Conservation (phyloP, 2,888 invertebrate species). For the Malthinus seriepunctatus region DNA sequence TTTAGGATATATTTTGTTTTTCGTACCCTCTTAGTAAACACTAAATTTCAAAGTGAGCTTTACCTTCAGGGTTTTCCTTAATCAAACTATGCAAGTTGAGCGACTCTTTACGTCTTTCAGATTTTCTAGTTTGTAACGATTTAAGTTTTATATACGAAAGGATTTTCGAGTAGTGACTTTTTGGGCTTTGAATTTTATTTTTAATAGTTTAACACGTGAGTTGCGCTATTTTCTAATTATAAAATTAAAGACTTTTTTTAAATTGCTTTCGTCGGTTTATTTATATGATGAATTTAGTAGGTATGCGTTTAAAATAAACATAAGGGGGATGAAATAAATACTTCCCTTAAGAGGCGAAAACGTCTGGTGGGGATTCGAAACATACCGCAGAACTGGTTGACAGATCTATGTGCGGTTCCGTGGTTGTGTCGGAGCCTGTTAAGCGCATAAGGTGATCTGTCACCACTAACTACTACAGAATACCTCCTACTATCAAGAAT, state of each 20-base stretch:
- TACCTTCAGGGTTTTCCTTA: slow-evolving; percentile 3
- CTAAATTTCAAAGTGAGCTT: slow-evolving; percentile 14
- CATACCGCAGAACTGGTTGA: slow-evolving; percentile 39
- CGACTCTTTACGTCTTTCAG: not conserved
- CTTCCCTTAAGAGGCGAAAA: slow-evolving; percentile 34
- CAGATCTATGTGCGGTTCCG: slow-evolving; percentile 47
- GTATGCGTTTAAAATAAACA: slow-evolving; percentile 44
- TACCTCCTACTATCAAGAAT: slow-evolving; percentile 44
- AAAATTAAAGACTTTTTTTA: slow-evolving; percentile 9
- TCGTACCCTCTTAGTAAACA: slow-evolving; percentile 10
- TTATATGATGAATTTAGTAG: slow-evolving; percentile 37
- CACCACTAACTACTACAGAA: slow-evolving; percentile 47
- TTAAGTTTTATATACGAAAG: slow-evolving; percentile 19
- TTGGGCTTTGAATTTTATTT: slow-evolving; percentile 4
- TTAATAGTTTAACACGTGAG: not conserved
- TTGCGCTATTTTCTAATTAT: too few species aligned
- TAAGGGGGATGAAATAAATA: slow-evolving; percentile 41
- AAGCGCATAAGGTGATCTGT: slow-evolving; percentile 48
- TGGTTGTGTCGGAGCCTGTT: slow-evolving; percentile 42
- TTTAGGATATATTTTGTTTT: too few species aligned
- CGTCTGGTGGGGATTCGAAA: slow-evolving; percentile 34
- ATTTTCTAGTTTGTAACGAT: slow-evolving; percentile 12
- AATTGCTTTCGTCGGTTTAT: slow-evolving; percentile 28
- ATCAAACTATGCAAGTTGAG: not conserved
- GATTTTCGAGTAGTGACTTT: slow-evolving; percentile 8